phyloP scores from a whole-genome alignment of 2,113 vertebrate genomes.

The Chlamydotis undulata region DNA sequence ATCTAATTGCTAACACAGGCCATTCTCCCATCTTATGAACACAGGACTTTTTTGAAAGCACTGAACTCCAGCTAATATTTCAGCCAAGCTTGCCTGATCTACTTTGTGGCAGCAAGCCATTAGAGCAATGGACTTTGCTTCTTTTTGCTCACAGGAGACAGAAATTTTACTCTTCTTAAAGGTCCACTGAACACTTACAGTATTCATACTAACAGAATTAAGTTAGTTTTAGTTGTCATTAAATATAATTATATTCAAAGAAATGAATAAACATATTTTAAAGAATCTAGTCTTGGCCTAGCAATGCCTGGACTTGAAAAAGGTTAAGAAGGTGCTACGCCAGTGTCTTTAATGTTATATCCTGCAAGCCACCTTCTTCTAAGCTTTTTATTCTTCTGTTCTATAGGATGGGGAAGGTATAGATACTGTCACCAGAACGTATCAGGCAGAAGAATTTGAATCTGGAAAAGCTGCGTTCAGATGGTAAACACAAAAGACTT shows the following conservation, averaged over 20 bases:
- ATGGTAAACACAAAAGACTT: not conserved
- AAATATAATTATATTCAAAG: not conserved
- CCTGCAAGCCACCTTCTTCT: not conserved
- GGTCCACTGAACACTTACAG: not conserved
- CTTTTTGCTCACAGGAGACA: not conserved
- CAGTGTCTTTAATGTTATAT: not conserved
- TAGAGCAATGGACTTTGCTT: not conserved
- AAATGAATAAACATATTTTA: not conserved
- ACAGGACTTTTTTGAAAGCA: not conserved
- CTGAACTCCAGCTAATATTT: not conserved
- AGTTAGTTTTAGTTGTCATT: not conserved
- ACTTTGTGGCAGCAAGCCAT: not conserved
- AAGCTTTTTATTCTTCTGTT: not conserved
- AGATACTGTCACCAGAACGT: not conserved
- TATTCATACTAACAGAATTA: not conserved
- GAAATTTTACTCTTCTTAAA: not conserved
- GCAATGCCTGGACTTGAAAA: not conserved
- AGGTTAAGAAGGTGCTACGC: not conserved
- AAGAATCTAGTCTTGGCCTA: not conserved
- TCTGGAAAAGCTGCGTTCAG: not conserved
- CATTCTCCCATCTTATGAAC: not conserved
- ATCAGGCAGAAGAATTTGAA: not conserved
- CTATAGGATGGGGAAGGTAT: not conserved
- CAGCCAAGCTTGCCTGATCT: not conserved
- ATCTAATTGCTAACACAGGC: not conserved